Percentiles rank a stretch among this genome's conserved stretches.
Conservation (phyloP, 1,140 invertebrate species). For the Papilio aristodemus region DNA sequence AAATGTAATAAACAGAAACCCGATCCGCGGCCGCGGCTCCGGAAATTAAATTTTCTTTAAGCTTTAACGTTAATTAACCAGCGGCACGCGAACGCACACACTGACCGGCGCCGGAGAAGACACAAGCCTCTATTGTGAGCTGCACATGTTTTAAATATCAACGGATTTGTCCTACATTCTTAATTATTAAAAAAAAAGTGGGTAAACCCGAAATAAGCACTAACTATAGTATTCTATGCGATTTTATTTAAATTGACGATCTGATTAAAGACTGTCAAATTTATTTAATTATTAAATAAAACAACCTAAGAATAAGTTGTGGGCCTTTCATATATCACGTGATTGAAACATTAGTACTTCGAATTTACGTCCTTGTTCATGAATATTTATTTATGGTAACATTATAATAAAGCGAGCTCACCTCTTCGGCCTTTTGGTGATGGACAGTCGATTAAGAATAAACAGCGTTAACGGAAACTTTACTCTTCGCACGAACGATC, state of each 20-base stretch:
- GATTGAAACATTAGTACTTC: too few relatives aligned
- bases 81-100: slow-evolving; percentile 55
- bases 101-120: slow-evolving; percentile 35
- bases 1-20: slow-evolving; percentile 55
- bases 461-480: not conserved
- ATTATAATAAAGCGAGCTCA: not conserved
- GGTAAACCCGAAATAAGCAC: too few relatives aligned
- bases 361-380: not conserved
- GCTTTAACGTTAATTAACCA: slow-evolving; percentile 67
- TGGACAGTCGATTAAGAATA: not conserved
- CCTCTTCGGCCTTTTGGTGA: not conserved
- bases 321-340: too few relatives aligned
- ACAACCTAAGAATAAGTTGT: too few relatives aligned
- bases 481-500: not conserved
- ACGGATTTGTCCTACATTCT: not conserved
- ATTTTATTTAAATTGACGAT: too few relatives aligned
- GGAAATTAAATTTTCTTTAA: slow-evolving; percentile 70
- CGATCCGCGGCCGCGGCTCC: slow-evolving; percentile 51
- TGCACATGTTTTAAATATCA: not conserved
- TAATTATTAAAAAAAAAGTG: not conserved
- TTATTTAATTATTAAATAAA: too few relatives aligned
- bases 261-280: too few relatives aligned
- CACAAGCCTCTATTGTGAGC: not conserved
- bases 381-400: not conserved
- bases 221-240: too few relatives aligned